Evolutionary conservation across 2,888 invertebrate species (phyloP), one percentile per base, ranked within the genome.

Genomic region (Tubulanus polymorphus): DNA sequence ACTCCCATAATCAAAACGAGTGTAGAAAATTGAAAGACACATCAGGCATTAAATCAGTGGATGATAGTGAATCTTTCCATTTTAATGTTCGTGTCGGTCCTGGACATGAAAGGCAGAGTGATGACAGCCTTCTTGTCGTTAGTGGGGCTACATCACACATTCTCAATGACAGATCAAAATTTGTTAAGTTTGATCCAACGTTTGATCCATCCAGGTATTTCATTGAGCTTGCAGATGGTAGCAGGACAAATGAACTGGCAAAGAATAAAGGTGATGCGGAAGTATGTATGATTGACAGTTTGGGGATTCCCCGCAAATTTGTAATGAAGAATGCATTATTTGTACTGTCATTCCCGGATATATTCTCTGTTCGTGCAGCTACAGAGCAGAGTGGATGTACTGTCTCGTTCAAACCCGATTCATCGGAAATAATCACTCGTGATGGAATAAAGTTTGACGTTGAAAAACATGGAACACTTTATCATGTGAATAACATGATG

Each of bases 141-240:
- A 56, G 59, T 48, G 48, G 63, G 12, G 59, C 59, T 30, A 57
- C 57, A 27, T 28, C 55, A 6, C 55, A 57, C 32, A 50, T 57
- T 50, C 35, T 56, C 3, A 57, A 35, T 15, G 48, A 62, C 46
- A 41, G 55, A 29, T 27, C 50, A 1, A 56, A 35, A n/a, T 61
- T 60, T 35, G 23, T 51, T 1, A 41, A 41, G 12, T 62, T 62
- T 52, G 50, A 60, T 27, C 26, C 50, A 10, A 29, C 25, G 12
- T 63, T 63, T 37, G 10, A 49, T 10, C 54, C 57, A n/a, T 20
- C 28, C 1, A 32, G 55, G 3, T 62, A 63, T 48, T 53, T 48
- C 51, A 59, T 58, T n/a, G 62, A 65, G 41, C 47, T 64, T 6
- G 63, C 62, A 35, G 60, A 65, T 55, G 63, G 59, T 8, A 57